phyloP scores from a whole-genome alignment of 1,140 invertebrate species.

The Ceratosolen solmsi region DNA sequence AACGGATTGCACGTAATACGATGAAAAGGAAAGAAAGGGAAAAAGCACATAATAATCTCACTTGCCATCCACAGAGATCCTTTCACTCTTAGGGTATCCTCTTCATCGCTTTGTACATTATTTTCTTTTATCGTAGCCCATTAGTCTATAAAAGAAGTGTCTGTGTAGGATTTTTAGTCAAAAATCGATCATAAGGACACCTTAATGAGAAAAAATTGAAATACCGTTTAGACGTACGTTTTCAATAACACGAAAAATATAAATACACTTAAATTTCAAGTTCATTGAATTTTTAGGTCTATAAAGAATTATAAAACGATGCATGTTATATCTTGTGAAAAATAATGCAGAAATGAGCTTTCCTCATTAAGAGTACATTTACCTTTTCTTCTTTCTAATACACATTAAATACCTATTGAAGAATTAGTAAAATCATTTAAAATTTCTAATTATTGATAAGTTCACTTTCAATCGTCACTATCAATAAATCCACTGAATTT shows the following conservation, averaged over 20 bases:
- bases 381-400: no score
- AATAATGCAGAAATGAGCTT: neutral
- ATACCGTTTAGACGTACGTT: neutral
- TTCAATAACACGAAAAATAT: neutral
- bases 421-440: no score
- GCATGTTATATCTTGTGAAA: neutral
- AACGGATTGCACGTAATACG: constrained; percentile 33
- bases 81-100: constrained; percentile 22
- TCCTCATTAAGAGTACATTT: no score
- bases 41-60: constrained; percentile 21
- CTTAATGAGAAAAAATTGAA: neutral
- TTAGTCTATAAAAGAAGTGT: neutral
- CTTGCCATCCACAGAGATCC: constrained; percentile 40
- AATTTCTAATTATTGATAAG: no score
- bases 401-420: no score
- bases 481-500: no score
- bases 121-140: neutral
- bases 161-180: neutral
- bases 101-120: neutral
- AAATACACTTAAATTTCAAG: neutral
- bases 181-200: constrained; percentile 34
- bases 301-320: neutral
- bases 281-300: no score
- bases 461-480: no score
- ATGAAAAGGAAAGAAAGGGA: constrained; percentile 18